Conservation (phyloP, 2,888 invertebrate species). For the Theretra japonica region DNA sequence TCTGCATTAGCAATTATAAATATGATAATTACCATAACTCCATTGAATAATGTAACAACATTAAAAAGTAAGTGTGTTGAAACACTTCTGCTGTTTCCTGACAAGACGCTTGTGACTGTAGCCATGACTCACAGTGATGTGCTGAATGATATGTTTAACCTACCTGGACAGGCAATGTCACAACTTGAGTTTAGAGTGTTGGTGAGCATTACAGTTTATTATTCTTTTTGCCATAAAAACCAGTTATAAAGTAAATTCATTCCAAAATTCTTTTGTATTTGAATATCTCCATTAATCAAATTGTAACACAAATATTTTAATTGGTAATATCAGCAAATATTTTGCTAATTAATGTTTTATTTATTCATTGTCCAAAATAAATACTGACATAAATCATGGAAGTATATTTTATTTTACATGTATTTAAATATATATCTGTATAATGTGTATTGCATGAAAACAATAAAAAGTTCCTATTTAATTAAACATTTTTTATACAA, state of each 20-base stretch:
- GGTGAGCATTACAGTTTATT: constrained; percentile 45
- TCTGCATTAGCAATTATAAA: constrained; percentile 59
- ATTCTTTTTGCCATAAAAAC: neutral
- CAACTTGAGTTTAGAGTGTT: constrained; percentile 45
- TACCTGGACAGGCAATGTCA: constrained; percentile 49
- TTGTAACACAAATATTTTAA: too few species aligned
- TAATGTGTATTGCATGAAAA: too few species aligned
- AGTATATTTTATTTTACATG: too few species aligned
- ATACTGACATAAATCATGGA: too few species aligned
- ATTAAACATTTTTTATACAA: neutral
- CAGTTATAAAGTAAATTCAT: neutral
- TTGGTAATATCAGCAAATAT: too few species aligned
- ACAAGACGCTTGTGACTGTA: constrained; percentile 49
- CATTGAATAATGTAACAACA: constrained; percentile 47
- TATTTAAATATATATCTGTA: too few species aligned
- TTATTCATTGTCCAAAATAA: too few species aligned
- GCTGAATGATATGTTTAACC: constrained; percentile 53
- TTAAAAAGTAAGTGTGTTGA: constrained; percentile 58
- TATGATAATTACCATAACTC: constrained; percentile 53
- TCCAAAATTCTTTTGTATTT: too few species aligned
- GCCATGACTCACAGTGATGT: constrained; percentile 46
- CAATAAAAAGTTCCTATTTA: too few species aligned
- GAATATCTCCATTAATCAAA: too few species aligned
- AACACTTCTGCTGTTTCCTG: constrained; percentile 60
- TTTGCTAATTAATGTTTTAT: too few species aligned